These are phyloP conservation scores for Protodeltote pygarga DNA, from an alignment of 2,888 invertebrate genomes.

Conservation along the genomic window DNA sequence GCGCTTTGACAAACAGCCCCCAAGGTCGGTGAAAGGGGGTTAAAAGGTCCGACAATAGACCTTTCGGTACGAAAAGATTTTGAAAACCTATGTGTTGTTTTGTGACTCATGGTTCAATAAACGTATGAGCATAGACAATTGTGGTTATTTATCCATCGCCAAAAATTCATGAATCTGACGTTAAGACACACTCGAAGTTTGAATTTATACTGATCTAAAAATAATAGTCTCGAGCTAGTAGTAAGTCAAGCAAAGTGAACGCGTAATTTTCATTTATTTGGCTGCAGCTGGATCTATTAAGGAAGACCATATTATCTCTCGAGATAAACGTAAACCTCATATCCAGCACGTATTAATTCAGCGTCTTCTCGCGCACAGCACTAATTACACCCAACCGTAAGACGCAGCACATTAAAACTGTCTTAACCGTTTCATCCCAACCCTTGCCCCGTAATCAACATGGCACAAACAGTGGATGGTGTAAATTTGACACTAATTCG, in stretches of 20 bases:
- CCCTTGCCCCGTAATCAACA: constrained; percentile 29
- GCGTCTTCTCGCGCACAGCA: background rate
- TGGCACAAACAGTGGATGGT: constrained; percentile 36
- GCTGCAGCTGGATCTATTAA: too few relatives aligned
- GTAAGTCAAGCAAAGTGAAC: too few relatives aligned
- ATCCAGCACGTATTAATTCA: background rate
- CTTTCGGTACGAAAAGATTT: constrained; percentile 21
- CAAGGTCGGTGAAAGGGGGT: constrained; percentile 55
- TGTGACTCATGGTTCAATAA: constrained; percentile 10
- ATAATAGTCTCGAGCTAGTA: too few relatives aligned
- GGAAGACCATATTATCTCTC: too few relatives aligned
- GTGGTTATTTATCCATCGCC: background rate
- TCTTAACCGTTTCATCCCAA: constrained; percentile 7
- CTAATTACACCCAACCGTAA: constrained; percentile 22
- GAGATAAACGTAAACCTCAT: background rate
- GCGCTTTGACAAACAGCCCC: constrained; percentile 72
- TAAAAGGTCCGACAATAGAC: constrained; percentile 35
- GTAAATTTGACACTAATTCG: constrained; percentile 76
- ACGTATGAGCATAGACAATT: background rate
- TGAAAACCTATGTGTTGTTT: constrained; percentile 19
- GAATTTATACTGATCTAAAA: too few relatives aligned
- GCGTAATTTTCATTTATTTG: too few relatives aligned
- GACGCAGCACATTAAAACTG: constrained; percentile 34
- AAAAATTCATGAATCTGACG: background rate
- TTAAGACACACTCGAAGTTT: too few relatives aligned